Conservation (phyloP, 2,797 vertebrate species). For the Sebastes minor region DNA sequence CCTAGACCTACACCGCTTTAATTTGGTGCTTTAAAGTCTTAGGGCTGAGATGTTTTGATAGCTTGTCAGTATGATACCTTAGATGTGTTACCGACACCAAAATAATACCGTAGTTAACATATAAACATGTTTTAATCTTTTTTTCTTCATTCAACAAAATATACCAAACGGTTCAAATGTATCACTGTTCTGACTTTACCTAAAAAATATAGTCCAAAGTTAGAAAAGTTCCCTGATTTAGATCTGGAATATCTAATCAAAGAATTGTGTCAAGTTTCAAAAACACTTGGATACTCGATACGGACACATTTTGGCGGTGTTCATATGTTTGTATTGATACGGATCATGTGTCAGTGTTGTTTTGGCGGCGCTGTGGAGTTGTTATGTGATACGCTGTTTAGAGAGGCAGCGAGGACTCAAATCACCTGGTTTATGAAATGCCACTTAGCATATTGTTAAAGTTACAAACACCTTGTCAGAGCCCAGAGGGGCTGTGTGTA, state of each 20-base stretch:
- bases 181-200: not conserved
- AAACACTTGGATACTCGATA: not conserved
- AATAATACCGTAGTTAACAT: not conserved
- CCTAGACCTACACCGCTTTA: not conserved
- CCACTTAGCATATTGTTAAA: conserved; percentile 2
- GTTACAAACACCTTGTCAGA: conserved; percentile 9
- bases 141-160: not conserved
- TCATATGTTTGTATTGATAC: conserved; percentile 12
- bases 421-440: not conserved
- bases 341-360: conserved; percentile 13
- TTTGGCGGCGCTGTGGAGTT: not conserved
- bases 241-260: not conserved
- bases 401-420: not conserved
- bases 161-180: not conserved
- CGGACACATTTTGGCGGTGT: not conserved
- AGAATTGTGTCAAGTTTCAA: not conserved
- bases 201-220: not conserved
- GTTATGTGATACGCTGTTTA: conserved; percentile 26
- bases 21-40: not conserved
- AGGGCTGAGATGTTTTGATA: not conserved
- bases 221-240: not conserved
- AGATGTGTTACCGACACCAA: not conserved
- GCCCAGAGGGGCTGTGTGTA: not conserved
- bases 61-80: not conserved
- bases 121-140: not conserved